Percentiles rank a stretch among this genome's conserved stretches.
These are phyloP conservation scores for Glaucidium brasilianum DNA, from an alignment of 2,113 vertebrate genomes.

Conservation along the genomic window DNA sequence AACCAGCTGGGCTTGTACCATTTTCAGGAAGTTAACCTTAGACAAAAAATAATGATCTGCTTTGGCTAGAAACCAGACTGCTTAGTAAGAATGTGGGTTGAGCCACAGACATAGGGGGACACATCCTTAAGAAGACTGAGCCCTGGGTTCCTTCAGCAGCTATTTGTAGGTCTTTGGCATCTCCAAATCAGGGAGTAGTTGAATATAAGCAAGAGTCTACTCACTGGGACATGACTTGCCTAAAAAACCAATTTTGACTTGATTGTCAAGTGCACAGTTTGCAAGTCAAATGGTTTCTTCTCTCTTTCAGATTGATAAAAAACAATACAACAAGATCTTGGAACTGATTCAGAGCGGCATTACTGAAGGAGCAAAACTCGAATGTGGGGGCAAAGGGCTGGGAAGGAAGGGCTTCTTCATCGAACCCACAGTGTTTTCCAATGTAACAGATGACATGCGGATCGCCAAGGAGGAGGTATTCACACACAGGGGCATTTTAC, in stretches of 20 bases:
- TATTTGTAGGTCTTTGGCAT: not conserved
- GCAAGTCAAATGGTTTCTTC: not conserved
- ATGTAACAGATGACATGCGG: slow-evolving; percentile 94
- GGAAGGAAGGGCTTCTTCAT: slow-evolving; percentile 95
- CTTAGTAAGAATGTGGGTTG: not conserved
- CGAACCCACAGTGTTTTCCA: slow-evolving; percentile 97
- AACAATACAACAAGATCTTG: slow-evolving; percentile 91
- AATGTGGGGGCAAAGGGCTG: slow-evolving; percentile 94
- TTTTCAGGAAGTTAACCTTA: not conserved
- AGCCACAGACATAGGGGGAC: not conserved
- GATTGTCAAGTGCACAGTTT: not conserved
- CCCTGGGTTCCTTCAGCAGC: not conserved
- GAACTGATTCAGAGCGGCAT: slow-evolving; percentile 93
- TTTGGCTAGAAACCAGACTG: not conserved
- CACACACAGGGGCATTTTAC: not conserved
- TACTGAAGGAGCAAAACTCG: slow-evolving; percentile 91
- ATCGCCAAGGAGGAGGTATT: slow-evolving; percentile 97
- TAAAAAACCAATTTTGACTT: not conserved
- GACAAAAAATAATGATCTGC: not conserved
- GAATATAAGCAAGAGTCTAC: not conserved
- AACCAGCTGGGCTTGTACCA: not conserved
- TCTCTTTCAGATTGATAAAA: slow-evolving; percentile 86
- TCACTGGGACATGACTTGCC: not conserved
- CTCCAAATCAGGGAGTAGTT: not conserved
- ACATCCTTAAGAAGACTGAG: not conserved